A percentile compares a stretch with the other conserved stretches of the same genome.
Conservation (phyloP, 2,888 invertebrate genomes). For the Hermaeophaga mercurialis region DNA sequence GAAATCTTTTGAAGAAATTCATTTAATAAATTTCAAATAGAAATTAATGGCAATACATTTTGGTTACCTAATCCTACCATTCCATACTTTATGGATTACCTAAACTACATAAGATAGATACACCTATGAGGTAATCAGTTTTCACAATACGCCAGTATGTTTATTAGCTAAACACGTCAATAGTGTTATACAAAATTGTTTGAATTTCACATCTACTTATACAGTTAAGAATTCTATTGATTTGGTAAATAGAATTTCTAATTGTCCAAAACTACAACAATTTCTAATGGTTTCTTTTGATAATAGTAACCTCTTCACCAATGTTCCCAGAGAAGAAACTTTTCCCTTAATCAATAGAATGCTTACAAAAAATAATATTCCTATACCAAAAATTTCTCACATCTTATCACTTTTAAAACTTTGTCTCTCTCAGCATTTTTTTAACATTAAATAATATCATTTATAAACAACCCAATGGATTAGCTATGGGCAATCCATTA, state of each 20-base stretch:
- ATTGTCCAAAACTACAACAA: background rate
- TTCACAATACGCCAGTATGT: no score
- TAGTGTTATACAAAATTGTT: no score
- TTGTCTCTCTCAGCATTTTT: background rate
- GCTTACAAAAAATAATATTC: background rate
- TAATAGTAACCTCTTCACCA: background rate
- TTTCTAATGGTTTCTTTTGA: background rate
- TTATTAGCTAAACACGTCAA: no score
- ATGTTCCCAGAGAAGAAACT: background rate
- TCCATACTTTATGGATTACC: no score
- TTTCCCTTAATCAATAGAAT: background rate
- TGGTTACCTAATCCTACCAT: no score
- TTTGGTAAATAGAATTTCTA: background rate
- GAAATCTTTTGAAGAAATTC: no score
- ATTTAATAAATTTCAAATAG: no score
- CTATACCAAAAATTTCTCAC: no score
- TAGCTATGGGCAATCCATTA: background rate
- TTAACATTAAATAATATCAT: background rate
- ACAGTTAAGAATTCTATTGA: background rate
- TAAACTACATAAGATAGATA: no score
- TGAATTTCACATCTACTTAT: no score
- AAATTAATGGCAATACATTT: no score
- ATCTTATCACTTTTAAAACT: background rate
- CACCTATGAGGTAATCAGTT: no score
- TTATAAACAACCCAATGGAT: background rate